A percentile compares a stretch with the other conserved stretches of the same genome.
Evolutionary conservation across 2,113 vertebrate genomes (phyloP).

Genomic region (Pontoporia blainvillei): DNA sequence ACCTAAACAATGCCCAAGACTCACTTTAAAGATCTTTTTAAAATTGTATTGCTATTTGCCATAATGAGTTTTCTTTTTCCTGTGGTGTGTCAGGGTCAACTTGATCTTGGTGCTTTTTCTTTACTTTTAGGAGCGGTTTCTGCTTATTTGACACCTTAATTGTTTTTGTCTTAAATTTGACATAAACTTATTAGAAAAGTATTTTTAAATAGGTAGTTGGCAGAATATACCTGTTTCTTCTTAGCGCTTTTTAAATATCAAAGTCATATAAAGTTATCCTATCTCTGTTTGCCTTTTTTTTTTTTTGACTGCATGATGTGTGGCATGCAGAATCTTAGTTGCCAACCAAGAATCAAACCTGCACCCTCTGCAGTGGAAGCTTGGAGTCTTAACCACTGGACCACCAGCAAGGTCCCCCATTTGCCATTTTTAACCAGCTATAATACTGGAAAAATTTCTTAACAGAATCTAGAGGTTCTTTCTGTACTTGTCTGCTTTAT

Average conservation of each 20-base stretch:
- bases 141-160: slow-evolving; percentile 7
- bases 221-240: slow-evolving; percentile 5
- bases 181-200: background rate
- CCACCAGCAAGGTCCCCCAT: background rate
- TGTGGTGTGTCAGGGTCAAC: background rate
- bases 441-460: background rate
- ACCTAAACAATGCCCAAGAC: background rate
- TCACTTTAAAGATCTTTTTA: slow-evolving; percentile 5
- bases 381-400: background rate
- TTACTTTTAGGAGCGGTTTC: background rate
- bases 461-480: background rate
- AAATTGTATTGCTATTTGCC: background rate
- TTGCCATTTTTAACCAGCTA: background rate
- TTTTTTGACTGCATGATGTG: too few species aligned
- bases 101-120: background rate
- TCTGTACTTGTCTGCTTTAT: slow-evolving; percentile 20
- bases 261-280: background rate
- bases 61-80: background rate
- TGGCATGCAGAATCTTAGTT: background rate
- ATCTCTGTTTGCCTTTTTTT: background rate
- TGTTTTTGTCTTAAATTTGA: slow-evolving; percentile 33
- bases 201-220: background rate
- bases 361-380: background rate
- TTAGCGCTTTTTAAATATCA: slow-evolving; percentile 25
- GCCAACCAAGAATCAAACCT: background rate